Evolutionary conservation across 2,797 vertebrate genomes (phyloP).

Genomic region (Tragopan temminckii): DNA sequence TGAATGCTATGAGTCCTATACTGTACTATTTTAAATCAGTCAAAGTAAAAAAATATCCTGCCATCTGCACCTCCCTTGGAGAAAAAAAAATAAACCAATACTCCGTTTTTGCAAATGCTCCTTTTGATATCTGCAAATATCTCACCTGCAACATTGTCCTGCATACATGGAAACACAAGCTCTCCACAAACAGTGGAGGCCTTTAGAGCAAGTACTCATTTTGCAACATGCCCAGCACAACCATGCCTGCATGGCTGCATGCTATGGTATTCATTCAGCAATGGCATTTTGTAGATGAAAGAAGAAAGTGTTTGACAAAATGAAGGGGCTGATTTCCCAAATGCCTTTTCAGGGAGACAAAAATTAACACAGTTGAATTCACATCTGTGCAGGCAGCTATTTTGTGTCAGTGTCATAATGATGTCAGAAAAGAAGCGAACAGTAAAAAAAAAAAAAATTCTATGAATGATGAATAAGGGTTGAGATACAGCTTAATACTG

Average conservation of each 20-base stretch:
- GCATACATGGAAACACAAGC: fast-evolving
- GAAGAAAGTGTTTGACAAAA: neutral
- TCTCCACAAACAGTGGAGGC: neutral
- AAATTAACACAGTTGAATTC: neutral
- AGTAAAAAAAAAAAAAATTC: neutral
- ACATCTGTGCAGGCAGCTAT: neutral
- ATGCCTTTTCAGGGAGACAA: neutral
- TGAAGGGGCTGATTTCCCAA: neutral
- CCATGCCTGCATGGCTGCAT: fast-evolving
- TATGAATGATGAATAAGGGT: neutral
- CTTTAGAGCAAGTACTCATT: neutral
- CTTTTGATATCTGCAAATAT: neutral
- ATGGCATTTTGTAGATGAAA: neutral
- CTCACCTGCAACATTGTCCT: neutral
- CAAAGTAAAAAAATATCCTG: neutral
- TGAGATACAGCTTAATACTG: neutral
- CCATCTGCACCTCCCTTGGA: neutral
- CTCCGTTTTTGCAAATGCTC: neutral
- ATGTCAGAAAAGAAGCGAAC: neutral
- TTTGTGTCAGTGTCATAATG: neutral
- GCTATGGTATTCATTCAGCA: neutral
- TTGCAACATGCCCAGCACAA: neutral
- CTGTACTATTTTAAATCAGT: neutral
- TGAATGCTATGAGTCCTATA: neutral
- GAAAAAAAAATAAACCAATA: neutral